Conservation (phyloP, 2,113 vertebrate species). For the Nipponia nippon region DNA sequence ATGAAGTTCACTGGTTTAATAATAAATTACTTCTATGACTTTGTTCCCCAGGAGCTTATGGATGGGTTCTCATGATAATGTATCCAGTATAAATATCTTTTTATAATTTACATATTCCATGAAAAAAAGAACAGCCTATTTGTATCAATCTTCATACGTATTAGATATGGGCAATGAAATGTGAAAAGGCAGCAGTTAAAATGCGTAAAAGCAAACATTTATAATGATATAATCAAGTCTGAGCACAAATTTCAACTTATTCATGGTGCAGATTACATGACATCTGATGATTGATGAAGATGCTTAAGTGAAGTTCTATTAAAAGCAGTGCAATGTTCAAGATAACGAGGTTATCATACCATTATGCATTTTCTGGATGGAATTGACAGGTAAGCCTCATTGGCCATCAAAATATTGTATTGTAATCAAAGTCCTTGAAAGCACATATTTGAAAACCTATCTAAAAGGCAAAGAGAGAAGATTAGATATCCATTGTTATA, state of each 20-base stretch:
- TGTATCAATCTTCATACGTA: neutral
- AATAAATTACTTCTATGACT: neutral
- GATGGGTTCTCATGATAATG: neutral
- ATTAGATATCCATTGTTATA: neutral
- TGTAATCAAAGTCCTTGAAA: constrained; percentile 11
- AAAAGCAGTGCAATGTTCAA: neutral
- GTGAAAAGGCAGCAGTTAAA: neutral
- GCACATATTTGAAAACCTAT: neutral
- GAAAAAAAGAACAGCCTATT: neutral
- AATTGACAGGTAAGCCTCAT: neutral
- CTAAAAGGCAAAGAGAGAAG: neutral
- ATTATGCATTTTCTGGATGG: constrained; percentile 18
- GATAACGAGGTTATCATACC: neutral
- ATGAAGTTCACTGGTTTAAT: neutral
- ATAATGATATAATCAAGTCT: neutral
- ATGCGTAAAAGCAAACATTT: neutral
- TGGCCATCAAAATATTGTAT: neutral
- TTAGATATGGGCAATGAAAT: neutral
- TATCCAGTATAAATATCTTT: neutral
- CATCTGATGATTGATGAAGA: neutral
- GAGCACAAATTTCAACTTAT: neutral
- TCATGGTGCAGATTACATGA: neutral
- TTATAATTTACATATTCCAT: neutral
- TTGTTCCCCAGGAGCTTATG: neutral
- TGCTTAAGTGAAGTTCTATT: neutral